Evolutionary conservation across 2,888 invertebrate genomes (phyloP), one percentile per base, ranked within the genome.

Genomic region (Platypus cylindrus): DNA sequence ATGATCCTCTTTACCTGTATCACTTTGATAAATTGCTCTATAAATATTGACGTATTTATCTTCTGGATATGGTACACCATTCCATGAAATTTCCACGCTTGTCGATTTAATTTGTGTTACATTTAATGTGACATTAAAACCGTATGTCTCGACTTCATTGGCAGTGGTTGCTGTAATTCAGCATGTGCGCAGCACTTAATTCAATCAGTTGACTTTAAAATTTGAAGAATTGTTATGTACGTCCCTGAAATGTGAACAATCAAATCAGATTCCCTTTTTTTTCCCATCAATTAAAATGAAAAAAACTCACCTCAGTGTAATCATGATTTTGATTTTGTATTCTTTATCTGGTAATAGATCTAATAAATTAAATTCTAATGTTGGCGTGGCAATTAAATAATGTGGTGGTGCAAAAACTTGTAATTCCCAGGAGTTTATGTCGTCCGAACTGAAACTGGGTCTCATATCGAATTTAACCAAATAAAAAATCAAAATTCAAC

Each of bases 1-100:
- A 33, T 68, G 76, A 51, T 77, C 75, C 49, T 83, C 77, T 49
- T 79, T 78, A 22, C 75, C 78, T 8, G 71, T 70, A 53, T 79
- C 80, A 50, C 76, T 78, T 56, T 80, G 78, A 58, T 81, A 82
- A 45, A 86, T 84, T 1, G 85, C 85, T 35, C 87, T 71, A n/a
- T 83, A 89, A 50, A 90, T 85, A 47, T 87, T 82, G 31, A 90
- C 84, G 64, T 80, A 89, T 56, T 89, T 84, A 56, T 89, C 87
- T 43, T 86, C 82, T 0, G 90, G 90, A 47, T 82, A 75, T 0
- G 90, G 90, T 0, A 90, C 78, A 1, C 90, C 90, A 30, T 67
- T 73, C 85, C 87, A 89, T 3, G 72, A 69, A 4, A 90, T 69
- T 51, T 84, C 84, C 0, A 82, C 79, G 7, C 79, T 78, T 32